Evolutionary conservation across 2,113 vertebrate genomes (phyloP).

Genomic region (Uria aalge): DNA sequence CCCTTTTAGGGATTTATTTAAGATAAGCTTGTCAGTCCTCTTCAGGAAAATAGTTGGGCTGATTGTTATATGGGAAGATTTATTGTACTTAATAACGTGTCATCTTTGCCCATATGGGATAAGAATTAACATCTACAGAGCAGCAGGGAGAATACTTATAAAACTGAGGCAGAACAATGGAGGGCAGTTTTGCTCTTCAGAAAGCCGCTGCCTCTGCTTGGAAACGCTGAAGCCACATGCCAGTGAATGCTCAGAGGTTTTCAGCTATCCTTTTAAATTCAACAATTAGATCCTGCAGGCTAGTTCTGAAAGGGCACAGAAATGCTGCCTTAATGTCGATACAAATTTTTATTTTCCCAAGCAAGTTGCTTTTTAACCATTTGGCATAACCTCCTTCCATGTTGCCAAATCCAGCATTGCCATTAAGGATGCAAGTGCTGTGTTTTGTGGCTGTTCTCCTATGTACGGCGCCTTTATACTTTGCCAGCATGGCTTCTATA

Average conservation of each 20-base stretch:
- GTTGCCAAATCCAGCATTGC: neutral
- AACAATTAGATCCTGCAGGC: neutral
- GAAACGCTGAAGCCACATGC: neutral
- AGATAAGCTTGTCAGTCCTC: slow-evolving; percentile 3
- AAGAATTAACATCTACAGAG: slow-evolving; percentile 6
- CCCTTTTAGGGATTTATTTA: slow-evolving; percentile 32
- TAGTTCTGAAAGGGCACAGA: neutral
- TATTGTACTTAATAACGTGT: neutral
- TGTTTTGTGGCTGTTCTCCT: neutral
- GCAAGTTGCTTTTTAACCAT: neutral
- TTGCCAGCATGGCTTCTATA: neutral
- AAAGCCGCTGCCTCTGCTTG: neutral
- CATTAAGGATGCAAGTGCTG: neutral
- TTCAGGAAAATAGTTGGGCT: slow-evolving; percentile 10
- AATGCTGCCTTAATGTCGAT: neutral
- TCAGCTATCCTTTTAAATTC: neutral
- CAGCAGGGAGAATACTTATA: neutral
- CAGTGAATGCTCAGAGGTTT: slow-evolving; percentile 1
- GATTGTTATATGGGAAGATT: neutral
- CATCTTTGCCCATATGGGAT: neutral
- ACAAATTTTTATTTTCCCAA: neutral
- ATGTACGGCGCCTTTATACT: neutral
- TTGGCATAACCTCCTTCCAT: neutral
- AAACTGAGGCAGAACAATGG: neutral
- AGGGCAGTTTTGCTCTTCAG: neutral